Evolutionary conservation across 2,888 invertebrate species (phyloP).

Genomic region (Nemurella pictetii): DNA sequence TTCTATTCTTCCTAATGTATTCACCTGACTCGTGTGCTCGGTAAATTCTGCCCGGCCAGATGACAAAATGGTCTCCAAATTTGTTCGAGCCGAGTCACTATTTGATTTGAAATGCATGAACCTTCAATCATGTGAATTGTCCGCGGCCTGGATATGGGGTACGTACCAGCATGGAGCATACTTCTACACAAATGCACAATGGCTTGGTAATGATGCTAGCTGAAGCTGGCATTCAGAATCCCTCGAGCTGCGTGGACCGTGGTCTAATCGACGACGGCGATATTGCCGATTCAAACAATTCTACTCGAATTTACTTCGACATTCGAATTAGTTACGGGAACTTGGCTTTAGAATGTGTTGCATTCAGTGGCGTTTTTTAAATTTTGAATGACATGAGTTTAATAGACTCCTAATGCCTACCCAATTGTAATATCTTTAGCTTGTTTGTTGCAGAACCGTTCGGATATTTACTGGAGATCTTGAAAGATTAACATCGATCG

Average conservation of each 20-base stretch:
- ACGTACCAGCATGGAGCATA: not conserved
- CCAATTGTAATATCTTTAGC: not conserved
- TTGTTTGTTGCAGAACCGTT: no score
- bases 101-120: not conserved
- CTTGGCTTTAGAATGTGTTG: not conserved
- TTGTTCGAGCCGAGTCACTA: not conserved
- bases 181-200: not conserved
- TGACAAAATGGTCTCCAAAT: not conserved
- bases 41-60: not conserved
- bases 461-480: not conserved
- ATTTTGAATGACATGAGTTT: not conserved
- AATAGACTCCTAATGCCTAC: not conserved
- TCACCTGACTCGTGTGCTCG: not conserved
- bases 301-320: not conserved
- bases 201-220: not conserved
- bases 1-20: not conserved
- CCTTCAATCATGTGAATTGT: not conserved
- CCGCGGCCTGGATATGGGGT: not conserved
- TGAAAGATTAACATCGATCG: not conserved
- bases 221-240: not conserved
- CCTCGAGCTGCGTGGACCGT: not conserved
- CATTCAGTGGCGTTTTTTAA: not conserved
- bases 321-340: not conserved
- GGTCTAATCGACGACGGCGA: constrained; percentile 1
- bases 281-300: not conserved